A percentile compares a stretch with the other conserved stretches of the same genome.
Evolutionary conservation across 2,888 invertebrate species (phyloP).

Genomic region (Microctonus brassicae): DNA sequence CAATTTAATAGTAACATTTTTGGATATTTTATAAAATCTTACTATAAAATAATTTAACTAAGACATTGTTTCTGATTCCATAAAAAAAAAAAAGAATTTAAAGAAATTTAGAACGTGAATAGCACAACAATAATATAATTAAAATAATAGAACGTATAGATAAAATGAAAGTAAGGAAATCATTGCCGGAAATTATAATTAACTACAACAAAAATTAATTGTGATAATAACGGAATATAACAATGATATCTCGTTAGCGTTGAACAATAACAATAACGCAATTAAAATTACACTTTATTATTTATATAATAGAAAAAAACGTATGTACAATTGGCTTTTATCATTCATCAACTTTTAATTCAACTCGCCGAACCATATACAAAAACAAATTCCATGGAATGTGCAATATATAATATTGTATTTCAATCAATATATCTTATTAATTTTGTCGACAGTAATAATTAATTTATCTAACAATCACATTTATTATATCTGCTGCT

Average conservation of each 20-base stretch:
- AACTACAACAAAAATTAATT: not conserved
- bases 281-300: not conserved
- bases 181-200: no score
- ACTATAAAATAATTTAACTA: conserved; percentile 17
- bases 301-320: no score
- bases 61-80: not conserved
- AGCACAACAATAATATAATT: no score
- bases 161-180: no score
- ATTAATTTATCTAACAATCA: not conserved
- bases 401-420: not conserved
- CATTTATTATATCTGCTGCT: conserved; percentile 1
- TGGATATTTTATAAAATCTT: conserved; percentile 33
- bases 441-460: not conserved
- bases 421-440: not conserved
- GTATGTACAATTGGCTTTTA: no score
- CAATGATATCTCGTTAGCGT: not conserved
- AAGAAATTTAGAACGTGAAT: no score
- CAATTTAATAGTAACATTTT: conserved; percentile 52
- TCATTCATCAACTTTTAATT: not conserved
- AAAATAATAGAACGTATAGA: no score
- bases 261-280: not conserved
- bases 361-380: not conserved
- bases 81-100: no score
- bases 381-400: not conserved
- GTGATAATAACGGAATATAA: not conserved